Evolutionary conservation across 2,888 invertebrate species (phyloP), one percentile per base, ranked within the genome.

Genomic region (Siphlonurus alternatus): DNA sequence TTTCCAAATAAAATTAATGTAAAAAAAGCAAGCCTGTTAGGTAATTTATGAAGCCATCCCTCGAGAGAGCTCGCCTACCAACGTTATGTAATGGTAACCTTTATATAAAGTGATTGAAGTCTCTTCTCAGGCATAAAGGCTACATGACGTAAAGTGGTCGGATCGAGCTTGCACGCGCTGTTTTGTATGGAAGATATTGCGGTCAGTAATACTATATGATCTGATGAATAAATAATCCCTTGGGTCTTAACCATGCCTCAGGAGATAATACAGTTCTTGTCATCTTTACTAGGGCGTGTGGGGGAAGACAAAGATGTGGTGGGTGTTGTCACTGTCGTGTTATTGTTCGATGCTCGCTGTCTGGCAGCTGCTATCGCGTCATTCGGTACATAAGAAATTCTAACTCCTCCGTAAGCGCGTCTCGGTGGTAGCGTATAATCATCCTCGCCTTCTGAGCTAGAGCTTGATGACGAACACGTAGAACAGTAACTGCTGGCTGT

Each of bases 341-440:
- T 53, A 23, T 63, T 19, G 15, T 61, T 23, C 5, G 53, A 23
- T n/a, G 59, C 23, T 56, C 87, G 82, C 66, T 87, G 81, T 70
- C 86, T 81, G 61, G 90, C 90, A 72, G 87, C 87, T 65, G 92
- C 92, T 61, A 93, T 80, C 2, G 91, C 89, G 76, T 93, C 93
- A 75, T 93, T 93, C 69, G 93, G 93, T 68, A 94, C 93, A 77
- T 94, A 95, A 10, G 93, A 91, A 71, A 93, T 92, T 69, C 93
- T 78, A 18, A 93, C 91, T 54, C 93, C 93, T 10, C 73, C 72
- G 73, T 91, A 91, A 62, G 89, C 89, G 65, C 89, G 80, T 69
- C 91, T 78, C 54, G 91, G 86, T 2, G 93, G 92, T 70, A 93
- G 77, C 67, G 90, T 87, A 75, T 93, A 93, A 68, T 90, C 89